Evolutionary conservation across 2,888 invertebrate species (phyloP), one percentile per base, ranked within the genome.

Genomic region (Lordiphosa andalusiaca): DNA sequence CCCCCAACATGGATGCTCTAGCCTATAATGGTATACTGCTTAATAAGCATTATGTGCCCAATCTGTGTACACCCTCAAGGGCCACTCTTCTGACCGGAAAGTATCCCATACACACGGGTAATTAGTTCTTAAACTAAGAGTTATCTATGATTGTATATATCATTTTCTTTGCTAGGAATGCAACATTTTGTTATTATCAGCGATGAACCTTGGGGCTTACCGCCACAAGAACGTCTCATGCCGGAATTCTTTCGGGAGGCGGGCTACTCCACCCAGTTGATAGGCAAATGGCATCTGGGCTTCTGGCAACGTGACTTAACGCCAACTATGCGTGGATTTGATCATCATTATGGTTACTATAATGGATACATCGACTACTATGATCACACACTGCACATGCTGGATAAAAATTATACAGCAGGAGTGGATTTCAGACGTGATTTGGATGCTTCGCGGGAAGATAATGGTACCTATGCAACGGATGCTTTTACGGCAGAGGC

Each of bases 231-330:
- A 74, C 93, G 91, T 69, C 89, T 95, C 4, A 89, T 97, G 81
- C 94, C 96, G 0, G 91, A 95, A 75, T 91, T 92, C 80, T 90
- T 93, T 60, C 91, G 91, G 71, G 93, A 94, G 69, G 90, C 95
- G 55, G 96, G 95, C 0, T 98, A 97, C 88, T 88, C 90, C 16
- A 96, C 96, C 0, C 94, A 95, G 86, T 91, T 96, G 35, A 93
- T 98, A 12, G 98, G 98, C 36, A 98, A 98, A 91, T 98, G 97
- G 97, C 94, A 95, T 88, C 92, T 97, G 61, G 97, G 97, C 5
- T 96, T 93, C 91, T 94, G 93, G 85, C 91, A 92, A 50, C 77
- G 88, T 65, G 78, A 82, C 16, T 89, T 91, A 85, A 93, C 94
- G 2, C 96, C 96, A 0, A 91, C 92, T 0, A 90, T 90, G 73